These are phyloP conservation scores for Falco naumanni DNA, from an alignment of 2,797 vertebrate species.

Conservation along the genomic window DNA sequence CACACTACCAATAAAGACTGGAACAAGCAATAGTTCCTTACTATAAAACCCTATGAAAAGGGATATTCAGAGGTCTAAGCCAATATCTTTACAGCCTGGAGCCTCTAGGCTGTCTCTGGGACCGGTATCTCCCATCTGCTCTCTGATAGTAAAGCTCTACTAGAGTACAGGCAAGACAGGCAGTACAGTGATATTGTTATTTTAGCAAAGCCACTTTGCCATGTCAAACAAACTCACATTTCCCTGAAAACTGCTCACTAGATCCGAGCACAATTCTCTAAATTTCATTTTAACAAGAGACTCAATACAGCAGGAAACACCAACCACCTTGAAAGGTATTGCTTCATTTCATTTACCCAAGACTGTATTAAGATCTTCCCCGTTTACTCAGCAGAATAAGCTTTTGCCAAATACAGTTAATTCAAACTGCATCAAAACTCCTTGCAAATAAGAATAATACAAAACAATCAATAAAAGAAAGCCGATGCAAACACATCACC, in stretches of 20 bases:
- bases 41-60: neutral
- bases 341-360: neutral
- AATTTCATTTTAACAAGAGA: neutral
- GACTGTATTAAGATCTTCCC: neutral
- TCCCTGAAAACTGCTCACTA: neutral
- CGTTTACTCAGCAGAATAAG: neutral
- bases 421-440: neutral
- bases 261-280: neutral
- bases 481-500: neutral
- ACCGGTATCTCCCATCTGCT: neutral
- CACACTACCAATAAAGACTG: conserved; percentile 2
- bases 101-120: neutral
- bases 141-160: neutral
- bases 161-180: neutral
- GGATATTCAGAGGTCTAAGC: conserved; percentile 31
- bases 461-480: neutral
- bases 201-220: conserved; percentile 16
- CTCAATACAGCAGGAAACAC: neutral
- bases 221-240: neutral
- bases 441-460: neutral
- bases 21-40: neutral
- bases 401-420: neutral
- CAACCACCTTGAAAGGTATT: neutral
- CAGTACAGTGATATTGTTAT: neutral
- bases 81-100: neutral